Percentiles rank a stretch among this genome's conserved stretches.
Evolutionary conservation across 2,888 invertebrate species (phyloP).

Genomic region (Masnerella sp.): DNA sequence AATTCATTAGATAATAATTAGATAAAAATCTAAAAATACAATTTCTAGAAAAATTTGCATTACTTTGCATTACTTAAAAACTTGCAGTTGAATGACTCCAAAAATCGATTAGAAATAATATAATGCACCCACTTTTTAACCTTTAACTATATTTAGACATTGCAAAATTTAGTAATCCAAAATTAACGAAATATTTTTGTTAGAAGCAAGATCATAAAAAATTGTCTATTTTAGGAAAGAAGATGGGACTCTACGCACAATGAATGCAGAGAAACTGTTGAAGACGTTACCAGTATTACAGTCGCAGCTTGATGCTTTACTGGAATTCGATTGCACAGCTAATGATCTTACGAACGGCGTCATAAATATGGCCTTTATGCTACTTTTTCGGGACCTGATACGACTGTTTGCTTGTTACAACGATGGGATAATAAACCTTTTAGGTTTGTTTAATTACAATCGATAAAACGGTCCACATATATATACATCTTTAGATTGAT

Average conservation of each 20-base stretch:
- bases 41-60: too few relatives aligned
- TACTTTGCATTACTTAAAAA: too few relatives aligned
- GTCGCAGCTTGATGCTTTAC: conserved; percentile 94
- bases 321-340: conserved; percentile 98
- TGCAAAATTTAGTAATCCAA: too few relatives aligned
- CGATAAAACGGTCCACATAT: too few relatives aligned
- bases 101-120: too few relatives aligned
- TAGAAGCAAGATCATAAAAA: background rate
- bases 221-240: conserved; percentile 86
- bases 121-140: too few relatives aligned
- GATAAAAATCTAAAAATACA: too few relatives aligned
- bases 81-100: too few relatives aligned
- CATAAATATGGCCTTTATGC: conserved; percentile 99
- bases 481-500: too few relatives aligned
- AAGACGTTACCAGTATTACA: conserved; percentile 98
- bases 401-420: conserved; percentile 99
- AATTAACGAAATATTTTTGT: too few relatives aligned
- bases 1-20: too few relatives aligned
- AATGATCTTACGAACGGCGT: conserved; percentile 99
- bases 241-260: conserved; percentile 96
- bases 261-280: conserved; percentile 97
- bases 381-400: conserved; percentile 99
- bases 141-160: too few relatives aligned
- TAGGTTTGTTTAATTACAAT: conserved; percentile 81
- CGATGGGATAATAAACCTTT: conserved; percentile 98